These are phyloP conservation scores for Chymomyza procnemis DNA, from an alignment of 2,888 invertebrate species.

Conservation along the genomic window DNA sequence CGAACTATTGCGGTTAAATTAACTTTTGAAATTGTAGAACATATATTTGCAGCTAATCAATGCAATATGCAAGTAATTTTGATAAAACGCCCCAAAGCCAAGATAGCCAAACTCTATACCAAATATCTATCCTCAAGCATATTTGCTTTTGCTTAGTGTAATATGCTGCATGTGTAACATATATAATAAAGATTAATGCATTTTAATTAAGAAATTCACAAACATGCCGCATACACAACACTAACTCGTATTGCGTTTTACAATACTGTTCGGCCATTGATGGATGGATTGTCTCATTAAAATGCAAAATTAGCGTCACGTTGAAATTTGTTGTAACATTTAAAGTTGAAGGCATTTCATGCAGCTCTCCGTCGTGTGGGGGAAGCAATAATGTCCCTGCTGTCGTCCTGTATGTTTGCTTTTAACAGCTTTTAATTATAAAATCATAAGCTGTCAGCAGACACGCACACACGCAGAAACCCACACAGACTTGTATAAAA, in stretches of 20 bases:
- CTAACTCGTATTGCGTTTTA: neutral
- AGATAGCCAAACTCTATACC: neutral
- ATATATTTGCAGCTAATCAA: conserved; percentile 72
- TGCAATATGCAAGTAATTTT: conserved; percentile 58
- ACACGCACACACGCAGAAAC: conserved; percentile 1
- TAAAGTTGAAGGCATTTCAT: neutral
- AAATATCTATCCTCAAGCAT: neutral
- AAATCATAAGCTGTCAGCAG: conserved; percentile 68
- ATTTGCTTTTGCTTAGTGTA: neutral
- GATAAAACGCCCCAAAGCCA: conserved; percentile 10
- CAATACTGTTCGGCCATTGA: conserved; percentile 38
- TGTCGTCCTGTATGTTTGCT: conserved; percentile 40
- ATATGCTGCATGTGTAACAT: conserved; percentile 40
- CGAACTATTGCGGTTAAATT: neutral
- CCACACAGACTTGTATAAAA: conserved; percentile 21
- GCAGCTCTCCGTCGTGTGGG: neutral
- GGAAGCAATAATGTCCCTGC: neutral
- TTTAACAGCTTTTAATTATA: conserved; percentile 65
- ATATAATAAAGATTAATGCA: conserved; percentile 63
- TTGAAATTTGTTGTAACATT: neutral
- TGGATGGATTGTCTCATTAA: conserved; percentile 60
- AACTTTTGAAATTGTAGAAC: conserved; percentile 25
- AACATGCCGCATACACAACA: conserved; percentile 21
- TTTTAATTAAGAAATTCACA: conserved; percentile 65
- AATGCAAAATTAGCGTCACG: conserved; percentile 25